These are phyloP conservation scores for Drosophila mojavensis DNA, from an alignment of 1,140 invertebrate species.

Conservation along the genomic window DNA sequence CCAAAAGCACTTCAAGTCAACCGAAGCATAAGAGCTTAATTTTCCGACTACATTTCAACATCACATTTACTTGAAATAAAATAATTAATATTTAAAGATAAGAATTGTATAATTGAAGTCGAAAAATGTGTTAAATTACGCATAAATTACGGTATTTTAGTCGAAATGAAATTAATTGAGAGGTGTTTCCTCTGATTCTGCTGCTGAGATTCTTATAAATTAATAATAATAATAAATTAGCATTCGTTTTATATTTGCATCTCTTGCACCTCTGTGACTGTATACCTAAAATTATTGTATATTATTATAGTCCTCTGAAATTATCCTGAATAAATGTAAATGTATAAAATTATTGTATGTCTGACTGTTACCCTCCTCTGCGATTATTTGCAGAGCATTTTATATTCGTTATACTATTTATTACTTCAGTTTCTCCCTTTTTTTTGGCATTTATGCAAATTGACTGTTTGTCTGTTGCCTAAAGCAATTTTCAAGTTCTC, in stretches of 20 bases:
- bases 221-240: too few species aligned
- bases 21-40: not conserved
- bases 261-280: too few species aligned
- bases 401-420: not conserved
- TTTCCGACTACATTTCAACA: not conserved
- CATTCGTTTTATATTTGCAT: too few species aligned
- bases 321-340: too few species aligned
- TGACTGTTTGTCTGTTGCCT: constrained; percentile 40
- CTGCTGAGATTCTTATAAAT: too few species aligned
- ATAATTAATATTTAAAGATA: not conserved
- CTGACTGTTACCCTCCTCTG: too few species aligned
- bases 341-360: too few species aligned
- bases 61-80: not conserved
- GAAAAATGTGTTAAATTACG: not conserved
- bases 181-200: too few species aligned
- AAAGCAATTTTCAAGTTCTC: constrained; percentile 1
- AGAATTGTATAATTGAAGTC: not conserved
- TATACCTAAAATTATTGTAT: too few species aligned
- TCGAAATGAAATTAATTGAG: too few species aligned
- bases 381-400: constrained; percentile 10
- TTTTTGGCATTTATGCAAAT: constrained; percentile 63
- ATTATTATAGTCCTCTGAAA: too few species aligned
- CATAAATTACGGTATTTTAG: too few species aligned
- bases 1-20: not conserved
- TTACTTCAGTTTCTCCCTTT: not conserved